Base-by-base conservation (phyloP, 1,140 invertebrate genomes). In the Drosophila nasuta region DNA sequence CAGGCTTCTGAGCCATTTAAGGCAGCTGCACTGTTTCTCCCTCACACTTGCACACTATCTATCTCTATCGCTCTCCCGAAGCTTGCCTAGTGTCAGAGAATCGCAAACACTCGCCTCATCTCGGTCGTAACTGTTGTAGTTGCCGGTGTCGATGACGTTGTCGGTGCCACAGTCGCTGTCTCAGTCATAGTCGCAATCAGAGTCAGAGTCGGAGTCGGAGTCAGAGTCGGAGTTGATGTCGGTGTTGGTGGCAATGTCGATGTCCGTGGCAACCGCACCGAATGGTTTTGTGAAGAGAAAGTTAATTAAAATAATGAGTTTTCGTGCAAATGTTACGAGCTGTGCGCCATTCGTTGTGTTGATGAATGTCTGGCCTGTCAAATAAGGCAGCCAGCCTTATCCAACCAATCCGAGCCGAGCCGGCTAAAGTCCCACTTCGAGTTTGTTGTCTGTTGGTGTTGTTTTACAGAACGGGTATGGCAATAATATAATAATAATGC, bases 291-390 rank as follows among this genome's bases (percentile, higher is more conserved):
- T 91, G 73, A 88, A 91, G 90, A 79, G 82, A 91, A 91, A 91
- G 91, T 91, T 91, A 92, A 92, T 92, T 92, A 92, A 92, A 91
- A 91, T 92, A 92, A 92, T 92, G 83, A 91, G 85, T 86, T 91
- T 88, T 80, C 74, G 71, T 88, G 77, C 70, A 77, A 77, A 81
- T 74, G 75, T 74, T 77, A 74, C 75, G 72, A 75, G 59, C 63
- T 75, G 38, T 76, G 63, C 48, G 46, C 62, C 68, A 49, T 64
- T 56, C 62, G 48, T 65, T 67, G 64, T 59, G 74, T 58, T 85
- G 81, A 85, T 79, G 82, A 88, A 89, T 88, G 83, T 88, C 66
- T 68, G 60, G 59, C 48, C 82, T 82, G 82, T 82, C 82, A 87
- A 68, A 71, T 65, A 51, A 64, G 73, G 52, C 73, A 75, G 67